Conservation (phyloP, 2,888 invertebrate species). For the Pilophorus perplexus region DNA sequence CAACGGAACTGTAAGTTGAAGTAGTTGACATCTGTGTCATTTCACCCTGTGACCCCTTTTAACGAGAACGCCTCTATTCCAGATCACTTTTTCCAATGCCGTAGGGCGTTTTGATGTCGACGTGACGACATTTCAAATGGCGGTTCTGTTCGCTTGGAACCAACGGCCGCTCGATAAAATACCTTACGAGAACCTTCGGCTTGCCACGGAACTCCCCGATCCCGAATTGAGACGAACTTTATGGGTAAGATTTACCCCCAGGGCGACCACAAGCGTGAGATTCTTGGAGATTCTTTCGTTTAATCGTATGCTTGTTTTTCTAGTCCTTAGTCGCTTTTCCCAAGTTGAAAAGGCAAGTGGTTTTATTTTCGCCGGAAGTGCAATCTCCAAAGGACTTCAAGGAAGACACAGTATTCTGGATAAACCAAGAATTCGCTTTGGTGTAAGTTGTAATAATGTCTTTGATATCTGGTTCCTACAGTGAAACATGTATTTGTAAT, state of each 20-base stretch:
- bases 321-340: conserved; percentile 94
- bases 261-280: no score
- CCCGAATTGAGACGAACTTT: conserved; percentile 90
- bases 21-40: background rate
- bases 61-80: conserved; percentile 26
- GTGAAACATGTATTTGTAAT: background rate
- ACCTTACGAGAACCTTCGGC: conserved; percentile 91
- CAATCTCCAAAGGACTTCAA: conserved; percentile 89
- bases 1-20: conserved; percentile 76
- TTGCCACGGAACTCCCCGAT: conserved; percentile 96
- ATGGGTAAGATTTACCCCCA: conserved; percentile 60
- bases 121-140: conserved; percentile 99
- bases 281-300: no score
- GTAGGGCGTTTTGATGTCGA: conserved; percentile 95
- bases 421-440: conserved; percentile 93
- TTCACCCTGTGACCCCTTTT: no score
- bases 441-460: conserved; percentile 55
- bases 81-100: conserved; percentile 89
- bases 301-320: conserved; percentile 50
- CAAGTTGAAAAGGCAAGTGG: conserved; percentile 88
- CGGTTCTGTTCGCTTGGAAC: conserved; percentile 98
- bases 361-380: conserved; percentile 77
- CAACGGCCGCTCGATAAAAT: conserved; percentile 89
- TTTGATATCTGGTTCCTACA: no score
- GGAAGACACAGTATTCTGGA: conserved; percentile 90